phyloP scores from a whole-genome alignment of 53 echinoderm and acorn worm species.

The Paelopatides confundens region DNA sequence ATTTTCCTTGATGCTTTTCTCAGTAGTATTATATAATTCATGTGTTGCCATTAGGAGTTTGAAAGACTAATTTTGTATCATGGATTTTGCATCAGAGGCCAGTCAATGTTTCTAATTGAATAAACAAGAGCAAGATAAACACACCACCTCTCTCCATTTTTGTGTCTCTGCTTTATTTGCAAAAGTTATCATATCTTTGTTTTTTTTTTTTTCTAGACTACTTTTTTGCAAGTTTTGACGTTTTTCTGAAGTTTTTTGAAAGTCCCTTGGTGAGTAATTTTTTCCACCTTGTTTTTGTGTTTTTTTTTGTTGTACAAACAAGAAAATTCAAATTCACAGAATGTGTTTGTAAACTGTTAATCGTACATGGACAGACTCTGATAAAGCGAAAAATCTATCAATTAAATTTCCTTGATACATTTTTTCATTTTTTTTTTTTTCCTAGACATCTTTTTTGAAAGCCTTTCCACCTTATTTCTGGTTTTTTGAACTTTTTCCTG shows the following conservation, averaged over 20 bases:
- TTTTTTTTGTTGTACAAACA: constrained; percentile 18
- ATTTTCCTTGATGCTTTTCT: no score
- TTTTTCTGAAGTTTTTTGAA: constrained; percentile 73
- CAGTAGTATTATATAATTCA: no score
- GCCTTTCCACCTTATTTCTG: constrained; percentile 16
- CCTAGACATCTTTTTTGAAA: constrained; percentile 45
- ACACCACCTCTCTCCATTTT: not conserved
- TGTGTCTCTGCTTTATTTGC: not conserved
- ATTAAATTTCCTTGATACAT: not conserved
- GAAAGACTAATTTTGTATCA: not conserved
- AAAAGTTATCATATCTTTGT: not conserved
- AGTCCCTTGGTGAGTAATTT: constrained; percentile 67
- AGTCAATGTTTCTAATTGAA: no score
- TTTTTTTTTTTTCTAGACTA: constrained; percentile 25
- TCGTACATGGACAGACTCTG: no score
- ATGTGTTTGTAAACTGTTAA: no score
- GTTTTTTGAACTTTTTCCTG: constrained; percentile 39
- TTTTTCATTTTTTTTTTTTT: constrained; percentile 14
- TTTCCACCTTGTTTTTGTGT: constrained; percentile 46
- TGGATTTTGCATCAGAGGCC: no score
- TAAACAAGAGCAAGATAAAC: not conserved
- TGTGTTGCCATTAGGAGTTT: no score
- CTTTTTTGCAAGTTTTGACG: constrained; percentile 47
- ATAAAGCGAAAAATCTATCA: not conserved
- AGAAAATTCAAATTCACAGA: no score